Conservation (phyloP, 2,113 vertebrate genomes). For the Oryctolagus cuniculus region mOryCun1.1 NC_091438.1:91036501-91037000, state of each 20-base stretch:
- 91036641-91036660: slow-evolving; percentile 16
- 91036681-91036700: not conserved
- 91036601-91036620: not conserved
- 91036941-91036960: not conserved
- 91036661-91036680: not conserved
- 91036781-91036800: not conserved
- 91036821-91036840: not conserved
- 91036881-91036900: not conserved
- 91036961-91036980: not conserved
- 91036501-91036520: not conserved
- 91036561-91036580: not conserved
- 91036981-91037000: not conserved
- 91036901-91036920: not conserved
- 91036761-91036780: not conserved
- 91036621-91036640: not conserved
- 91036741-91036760: not conserved
- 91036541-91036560: not conserved
- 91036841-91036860: not conserved
- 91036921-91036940: not conserved
- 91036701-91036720: not conserved
- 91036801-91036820: not conserved
- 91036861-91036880: not conserved
- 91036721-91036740: not conserved
- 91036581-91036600: not conserved
- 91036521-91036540: not conserved